phyloP scores from a whole-genome alignment of 2,888 invertebrate genomes.

The Macropis europaea region DNA sequence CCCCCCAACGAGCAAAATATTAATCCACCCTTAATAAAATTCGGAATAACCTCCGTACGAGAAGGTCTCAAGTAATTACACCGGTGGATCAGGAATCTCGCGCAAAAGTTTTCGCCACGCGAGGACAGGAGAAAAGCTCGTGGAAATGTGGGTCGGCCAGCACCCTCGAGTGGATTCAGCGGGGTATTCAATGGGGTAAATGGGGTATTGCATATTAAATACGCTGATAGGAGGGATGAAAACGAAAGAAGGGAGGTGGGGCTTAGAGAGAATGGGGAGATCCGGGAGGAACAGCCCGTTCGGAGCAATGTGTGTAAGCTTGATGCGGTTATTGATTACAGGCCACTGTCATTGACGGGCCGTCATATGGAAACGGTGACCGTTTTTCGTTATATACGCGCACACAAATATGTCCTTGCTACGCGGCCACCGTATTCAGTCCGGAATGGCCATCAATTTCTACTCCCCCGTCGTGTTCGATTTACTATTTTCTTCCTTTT shows the following conservation, averaged over 20 bases:
- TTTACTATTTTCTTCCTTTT: conserved; percentile 3
- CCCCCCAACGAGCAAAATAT: no score
- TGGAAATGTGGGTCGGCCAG: conserved; percentile 72
- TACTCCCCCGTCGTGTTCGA: conserved; percentile 11
- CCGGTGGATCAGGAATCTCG: conserved; percentile 41
- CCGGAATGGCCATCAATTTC: conserved; percentile 45
- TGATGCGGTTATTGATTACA: conserved; percentile 77
- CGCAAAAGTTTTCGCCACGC: conserved; percentile 26
- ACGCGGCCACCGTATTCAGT: conserved; percentile 25
- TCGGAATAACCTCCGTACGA: no score
- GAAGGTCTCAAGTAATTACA: no score
- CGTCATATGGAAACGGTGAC: conserved; percentile 71
- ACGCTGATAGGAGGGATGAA: conserved; percentile 58
- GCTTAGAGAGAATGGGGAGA: conserved; percentile 48
- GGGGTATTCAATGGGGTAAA: conserved; percentile 75
- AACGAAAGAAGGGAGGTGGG: conserved; percentile 54
- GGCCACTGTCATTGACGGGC: conserved; percentile 76
- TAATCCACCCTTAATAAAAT: no score
- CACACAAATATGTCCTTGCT: conserved; percentile 28
- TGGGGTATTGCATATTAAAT: conserved; percentile 77
- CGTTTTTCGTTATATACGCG: conserved; percentile 63
- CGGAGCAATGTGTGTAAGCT: conserved; percentile 71
- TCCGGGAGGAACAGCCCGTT: conserved; percentile 58
- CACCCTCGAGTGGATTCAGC: conserved; percentile 65
- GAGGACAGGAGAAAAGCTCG: neutral